Evolutionary conservation across 2,797 vertebrate species (phyloP), one percentile per base, ranked within the genome.

Genomic region (Siniperca scherzeri): DNA sequence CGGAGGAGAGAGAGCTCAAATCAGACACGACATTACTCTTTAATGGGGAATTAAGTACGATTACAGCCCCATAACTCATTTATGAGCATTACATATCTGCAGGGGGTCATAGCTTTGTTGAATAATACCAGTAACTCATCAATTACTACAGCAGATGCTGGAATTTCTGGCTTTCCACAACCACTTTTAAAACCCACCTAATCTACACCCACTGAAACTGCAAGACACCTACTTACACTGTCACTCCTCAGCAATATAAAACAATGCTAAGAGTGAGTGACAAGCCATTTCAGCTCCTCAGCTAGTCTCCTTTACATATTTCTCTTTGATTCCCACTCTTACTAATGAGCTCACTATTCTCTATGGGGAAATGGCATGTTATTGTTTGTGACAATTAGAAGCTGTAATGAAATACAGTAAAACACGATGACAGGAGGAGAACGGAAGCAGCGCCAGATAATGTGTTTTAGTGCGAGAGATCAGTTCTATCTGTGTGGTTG

Each of bases 121-220:
- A 88, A 83, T 86, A 82, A 78, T 50, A 56, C 48, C 66, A 82
- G 73, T 89, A 85, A 81, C 81, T 85, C 71, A 64, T 53, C 74
- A 81, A 33, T 72, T 76, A 38, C 64, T 42, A 6, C 27, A 67
- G 65, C 69, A 74, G 62, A 75, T 65, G 66, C 13, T 70, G 52
- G 60, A 36, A 27, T 81, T 66, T 73, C 74, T 21, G n/a, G 36
- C 30, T 78, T 67, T 59, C n/a, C 12, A 67, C 44, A 64, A 59
- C 5, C 36, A 68, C 44, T 61, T 77, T 52, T 40, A 60, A 81
- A 75, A 74, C 48, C 65, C 27, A 61, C 25, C 40, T 65, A 60
- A 79, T 70, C 48, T 42, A 50, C 33, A 46, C 36, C 62, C 70
- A 36, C 70, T 72, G 13, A 67, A 70, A 46, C 25, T 33, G 13